Base-by-base conservation (phyloP, 2,888 invertebrate genomes). In the Aspidiotus destructor region DNA sequence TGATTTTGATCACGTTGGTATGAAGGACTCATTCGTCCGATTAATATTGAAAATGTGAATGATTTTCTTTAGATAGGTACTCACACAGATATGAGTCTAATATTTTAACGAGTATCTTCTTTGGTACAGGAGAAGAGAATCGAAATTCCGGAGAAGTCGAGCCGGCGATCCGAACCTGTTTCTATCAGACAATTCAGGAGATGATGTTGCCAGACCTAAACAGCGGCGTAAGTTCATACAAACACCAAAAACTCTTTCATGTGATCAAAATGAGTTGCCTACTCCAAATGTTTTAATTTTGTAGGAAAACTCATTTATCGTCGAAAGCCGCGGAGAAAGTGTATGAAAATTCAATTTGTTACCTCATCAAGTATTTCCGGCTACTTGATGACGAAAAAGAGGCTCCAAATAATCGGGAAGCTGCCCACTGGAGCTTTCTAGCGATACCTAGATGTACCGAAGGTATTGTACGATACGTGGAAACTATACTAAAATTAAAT, bases 381-480 rank as follows among this genome's bases (percentile, higher is more conserved):
- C 48, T 44, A 44, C 48, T 44, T 44, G 48, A 44, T 44, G 48
- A 44, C 48, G 48, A 44, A 13, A 44, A 44, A 44, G 9, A 44
- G 48, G 48, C 48, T 13, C 48, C 48, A 44, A 44, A 10, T 44
- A 44, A 44, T 44, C 48, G 13, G 48, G 48, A 44, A 44, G 48
- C 48, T 44, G 48, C 48, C 48, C 48, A 44, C 13, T 44, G 48
- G 48, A 44, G 48, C 48, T 44, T 44, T 44, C 13, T 44, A 13
- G 48, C 48, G 48, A 13, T 13, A 44, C n/a, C 9, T 44, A 13
- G 48, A 44, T 44, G 48, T 44, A 13, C 48, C 48, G 48, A 44
- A 44, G 48, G 48, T 44, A 44, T 44, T 44, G 48, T 44, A 44
- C 13, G 48, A 44, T 44, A 44, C 48, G 48, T 44, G 48, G 48